Conservation (phyloP, 2,797 vertebrate genomes). For the Ctenopoma multispine region DNA sequence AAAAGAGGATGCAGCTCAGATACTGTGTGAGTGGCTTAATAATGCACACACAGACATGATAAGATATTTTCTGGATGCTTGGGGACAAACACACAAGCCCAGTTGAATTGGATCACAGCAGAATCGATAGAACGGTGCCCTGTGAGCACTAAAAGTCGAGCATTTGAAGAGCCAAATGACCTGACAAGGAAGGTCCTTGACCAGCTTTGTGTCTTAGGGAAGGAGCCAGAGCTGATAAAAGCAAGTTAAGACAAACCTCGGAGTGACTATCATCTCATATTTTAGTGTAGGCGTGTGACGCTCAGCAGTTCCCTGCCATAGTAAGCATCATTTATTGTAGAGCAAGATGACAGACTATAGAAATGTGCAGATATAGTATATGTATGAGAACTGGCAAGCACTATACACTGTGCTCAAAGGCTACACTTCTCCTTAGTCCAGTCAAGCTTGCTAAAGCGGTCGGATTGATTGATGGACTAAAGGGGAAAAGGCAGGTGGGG, state of each 20-base stretch:
- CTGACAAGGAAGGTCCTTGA: slow-evolving; percentile 48
- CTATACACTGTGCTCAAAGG: slow-evolving; percentile 39
- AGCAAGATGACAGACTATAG: slow-evolving; percentile 2
- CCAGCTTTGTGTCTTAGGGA: slow-evolving; percentile 14
- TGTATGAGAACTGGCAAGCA: slow-evolving; percentile 2
- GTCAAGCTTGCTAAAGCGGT: slow-evolving; percentile 69
- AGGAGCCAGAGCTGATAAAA: slow-evolving; percentile 20
- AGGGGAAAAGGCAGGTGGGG: slow-evolving; percentile 48
- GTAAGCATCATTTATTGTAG: slow-evolving; percentile 7
- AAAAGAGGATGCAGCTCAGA: slow-evolving; percentile 56
- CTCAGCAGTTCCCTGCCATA: slow-evolving; percentile 28
- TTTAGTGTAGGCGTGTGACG: background rate
- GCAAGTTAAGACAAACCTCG: slow-evolving; percentile 13
- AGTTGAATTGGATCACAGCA: slow-evolving; percentile 53
- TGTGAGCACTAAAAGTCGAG: slow-evolving; percentile 23
- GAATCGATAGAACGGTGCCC: slow-evolving; percentile 45
- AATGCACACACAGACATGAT: slow-evolving; percentile 47
- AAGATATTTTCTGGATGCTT: slow-evolving; percentile 50
- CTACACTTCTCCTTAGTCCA: slow-evolving; percentile 57
- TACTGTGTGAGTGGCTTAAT: slow-evolving; percentile 31
- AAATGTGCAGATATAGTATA: slow-evolving; percentile 17
- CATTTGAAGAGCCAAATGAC: slow-evolving; percentile 48
- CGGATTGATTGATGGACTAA: slow-evolving; percentile 66
- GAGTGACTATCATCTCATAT: background rate
- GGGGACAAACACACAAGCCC: slow-evolving; percentile 39